Base-by-base conservation (phyloP, 2,113 vertebrate species). In the Pachycephala philippinensis region DNA sequence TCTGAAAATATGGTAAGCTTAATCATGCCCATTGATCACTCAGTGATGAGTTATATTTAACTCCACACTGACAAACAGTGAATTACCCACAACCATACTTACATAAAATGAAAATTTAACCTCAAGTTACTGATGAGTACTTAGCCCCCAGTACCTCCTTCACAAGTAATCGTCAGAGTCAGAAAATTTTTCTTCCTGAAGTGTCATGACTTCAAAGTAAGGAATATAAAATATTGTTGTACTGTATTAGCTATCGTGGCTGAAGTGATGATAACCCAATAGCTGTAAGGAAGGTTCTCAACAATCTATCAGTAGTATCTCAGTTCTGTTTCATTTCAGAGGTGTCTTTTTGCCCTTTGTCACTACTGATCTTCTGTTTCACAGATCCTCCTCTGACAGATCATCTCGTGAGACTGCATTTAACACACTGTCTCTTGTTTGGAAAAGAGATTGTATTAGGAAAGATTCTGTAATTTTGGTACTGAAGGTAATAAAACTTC, bases 181-280 rank as follows among this genome's bases (percentile, higher is more conserved):
- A 74, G 33, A 72, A 54, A 24, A 12, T 26, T 21, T 64, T 61
- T 60, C 53, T 71, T 77, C 15, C 24, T 64, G 28, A 49, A 9
- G 72, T 31, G 5, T 31, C 30, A 56, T 52, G 31, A 3, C 31
- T 77, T 80, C 45, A 37, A 61, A 80, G 44, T 28, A 72, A 56
- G 20, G 10, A 56, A 45, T 52, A 52, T 6, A 60, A 6, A 71
- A 27, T 35, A 23, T 16, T 69, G 21, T 28, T 66, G 27, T 52
- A 30, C 7, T 61, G 53, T 61, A 57, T 56, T 86, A 57, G 3
- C 7, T 77, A 44, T 65, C 1, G 0, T 8, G 0, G 16, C 7
- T 31, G 33, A 82, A 66, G 15, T n/a, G 15, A 45, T 53, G 17
- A 27, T 17, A 72, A n/a, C 10, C 15, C 30, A 57, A 3, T 10